Evolutionary conservation across 2,888 invertebrate species (phyloP).

Genomic region (Notodonta dromedarius): DNA sequence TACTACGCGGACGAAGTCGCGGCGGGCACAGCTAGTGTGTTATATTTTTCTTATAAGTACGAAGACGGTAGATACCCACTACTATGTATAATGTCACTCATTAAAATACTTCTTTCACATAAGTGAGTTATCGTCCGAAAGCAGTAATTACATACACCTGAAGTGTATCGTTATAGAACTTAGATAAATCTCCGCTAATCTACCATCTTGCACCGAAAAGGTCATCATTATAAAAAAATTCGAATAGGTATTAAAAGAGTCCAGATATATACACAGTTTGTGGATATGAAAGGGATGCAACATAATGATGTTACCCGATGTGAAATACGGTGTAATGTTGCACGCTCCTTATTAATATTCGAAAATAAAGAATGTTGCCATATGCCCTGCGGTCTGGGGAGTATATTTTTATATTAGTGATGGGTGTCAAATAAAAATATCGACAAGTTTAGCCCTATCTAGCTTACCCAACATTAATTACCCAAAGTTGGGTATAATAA

Average conservation of each 20-base stretch:
- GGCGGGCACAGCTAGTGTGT: too few relatives aligned
- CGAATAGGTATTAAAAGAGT: slow-evolving; percentile 54
- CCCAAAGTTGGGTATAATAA: too few relatives aligned
- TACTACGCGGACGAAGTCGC: too few relatives aligned
- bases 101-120: slow-evolving; percentile 10
- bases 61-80: background rate
- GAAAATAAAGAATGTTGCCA: slow-evolving; percentile 81
- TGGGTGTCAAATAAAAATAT: slow-evolving; percentile 35
- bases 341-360: slow-evolving; percentile 81
- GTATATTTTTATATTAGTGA: slow-evolving; percentile 65
- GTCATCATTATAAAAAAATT: slow-evolving; percentile 45
- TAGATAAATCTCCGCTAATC: slow-evolving; percentile 54
- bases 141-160: slow-evolving; percentile 37
- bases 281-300: slow-evolving; percentile 41
- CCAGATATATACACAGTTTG: slow-evolving; percentile 37
- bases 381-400: slow-evolving; percentile 70
- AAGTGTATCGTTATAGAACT: slow-evolving; percentile 38
- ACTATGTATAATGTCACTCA: background rate
- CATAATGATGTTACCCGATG: slow-evolving; percentile 69
- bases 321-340: slow-evolving; percentile 81
- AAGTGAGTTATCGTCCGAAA: slow-evolving; percentile 36
- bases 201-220: slow-evolving; percentile 50
- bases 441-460: slow-evolving; percentile 29
- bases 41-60: too few relatives aligned
- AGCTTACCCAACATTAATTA: too few relatives aligned